Evolutionary conservation across 2,888 invertebrate genomes (phyloP).

Genomic region (Leucophenga maculata): DNA sequence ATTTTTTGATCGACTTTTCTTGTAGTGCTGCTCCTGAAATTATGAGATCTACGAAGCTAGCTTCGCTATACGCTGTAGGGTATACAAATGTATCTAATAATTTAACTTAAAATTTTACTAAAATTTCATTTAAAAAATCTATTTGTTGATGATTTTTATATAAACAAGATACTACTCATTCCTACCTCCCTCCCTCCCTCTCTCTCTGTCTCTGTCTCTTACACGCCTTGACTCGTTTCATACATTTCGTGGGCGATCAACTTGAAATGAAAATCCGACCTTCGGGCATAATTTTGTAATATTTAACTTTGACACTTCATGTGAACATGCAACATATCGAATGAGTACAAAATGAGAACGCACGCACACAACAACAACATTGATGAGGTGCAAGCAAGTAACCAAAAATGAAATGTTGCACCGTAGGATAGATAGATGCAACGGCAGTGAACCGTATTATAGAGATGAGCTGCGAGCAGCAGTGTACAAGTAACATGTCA

Average conservation of each 20-base stretch:
- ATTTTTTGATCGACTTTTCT: no score
- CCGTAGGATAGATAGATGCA: constrained; percentile 27
- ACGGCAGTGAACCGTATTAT: constrained; percentile 21
- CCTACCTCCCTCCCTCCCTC: no score
- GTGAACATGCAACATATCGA: constrained; percentile 40
- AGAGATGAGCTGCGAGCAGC: constrained; percentile 3
- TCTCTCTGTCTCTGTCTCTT: background rate
- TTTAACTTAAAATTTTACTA: no score
- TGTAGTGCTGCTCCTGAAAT: no score
- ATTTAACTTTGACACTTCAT: constrained; percentile 60
- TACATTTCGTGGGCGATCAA: constrained; percentile 16
- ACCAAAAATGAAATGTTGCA: background rate
- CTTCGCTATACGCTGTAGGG: no score
- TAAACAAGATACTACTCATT: no score
- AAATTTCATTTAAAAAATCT: no score
- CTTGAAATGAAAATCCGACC: background rate
- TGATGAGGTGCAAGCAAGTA: no score
- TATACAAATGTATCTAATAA: no score
- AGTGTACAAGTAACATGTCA: constrained; percentile 56
- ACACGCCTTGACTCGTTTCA: background rate
- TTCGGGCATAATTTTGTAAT: constrained; percentile 1
- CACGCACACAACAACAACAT: no score
- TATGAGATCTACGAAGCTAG: no score
- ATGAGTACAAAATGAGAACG: background rate
- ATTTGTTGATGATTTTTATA: no score